Percentiles rank a stretch among this genome's conserved stretches.
phyloP scores from a whole-genome alignment of 1,140 invertebrate species.

The Mylabris phalerata region DNA sequence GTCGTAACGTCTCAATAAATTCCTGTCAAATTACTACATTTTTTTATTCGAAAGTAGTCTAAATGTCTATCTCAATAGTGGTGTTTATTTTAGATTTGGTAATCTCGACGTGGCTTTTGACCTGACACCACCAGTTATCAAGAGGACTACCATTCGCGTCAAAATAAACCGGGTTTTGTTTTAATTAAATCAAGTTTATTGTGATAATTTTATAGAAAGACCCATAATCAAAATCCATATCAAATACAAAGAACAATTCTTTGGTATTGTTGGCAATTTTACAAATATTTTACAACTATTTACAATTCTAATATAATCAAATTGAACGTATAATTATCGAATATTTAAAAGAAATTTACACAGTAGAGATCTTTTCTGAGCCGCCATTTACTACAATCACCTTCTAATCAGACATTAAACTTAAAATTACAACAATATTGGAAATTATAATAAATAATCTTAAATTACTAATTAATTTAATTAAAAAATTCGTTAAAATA shows the following conservation, averaged over 20 bases:
- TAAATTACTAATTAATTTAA: not conserved
- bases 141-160: too few species aligned
- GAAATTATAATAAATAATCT: not conserved
- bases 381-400: slow-evolving; percentile 21
- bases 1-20: too few species aligned
- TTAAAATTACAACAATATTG: slow-evolving; percentile 3
- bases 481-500: slow-evolving; percentile 1
- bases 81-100: too few species aligned
- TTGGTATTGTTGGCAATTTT: slow-evolving; percentile 33
- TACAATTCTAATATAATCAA: slow-evolving; percentile 14
- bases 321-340: slow-evolving; percentile 13
- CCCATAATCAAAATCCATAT: too few species aligned
- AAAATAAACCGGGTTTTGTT: too few species aligned
- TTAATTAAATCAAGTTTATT: too few species aligned
- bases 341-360: slow-evolving; percentile 6
- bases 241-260: slow-evolving; percentile 18
- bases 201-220: too few species aligned
- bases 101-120: too few species aligned
- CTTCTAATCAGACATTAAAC: slow-evolving; percentile 8
- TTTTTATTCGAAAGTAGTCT: too few species aligned
- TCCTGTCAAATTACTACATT: too few species aligned
- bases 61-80: too few species aligned
- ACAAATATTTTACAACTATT: slow-evolving; percentile 14
- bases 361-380: slow-evolving; percentile 13
- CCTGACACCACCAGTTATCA: too few species aligned